Conservation (phyloP, 2,888 invertebrate genomes). For the Agonopterix arenella region DNA sequence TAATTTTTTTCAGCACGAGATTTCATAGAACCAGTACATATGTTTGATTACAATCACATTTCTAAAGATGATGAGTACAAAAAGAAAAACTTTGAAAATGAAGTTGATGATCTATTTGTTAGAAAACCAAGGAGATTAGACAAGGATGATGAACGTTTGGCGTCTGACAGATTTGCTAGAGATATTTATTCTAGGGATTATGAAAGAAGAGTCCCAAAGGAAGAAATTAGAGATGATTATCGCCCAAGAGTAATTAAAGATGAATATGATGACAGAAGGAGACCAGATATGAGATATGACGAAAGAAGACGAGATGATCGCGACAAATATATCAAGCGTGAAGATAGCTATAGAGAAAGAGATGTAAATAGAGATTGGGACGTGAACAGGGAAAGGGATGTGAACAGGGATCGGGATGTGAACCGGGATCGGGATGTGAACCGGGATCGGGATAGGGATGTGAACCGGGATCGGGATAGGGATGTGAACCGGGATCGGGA, state of each 20-base stretch:
- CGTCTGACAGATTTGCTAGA: slow-evolving; percentile 28
- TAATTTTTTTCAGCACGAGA: slow-evolving; percentile 59
- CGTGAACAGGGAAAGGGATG: slow-evolving; percentile 18
- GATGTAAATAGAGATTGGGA: slow-evolving; percentile 22
- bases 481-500: neutral
- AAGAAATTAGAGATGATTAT: slow-evolving; percentile 8
- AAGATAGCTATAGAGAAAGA: slow-evolving; percentile 27
- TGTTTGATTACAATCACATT: slow-evolving; percentile 84
- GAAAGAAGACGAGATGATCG: slow-evolving; percentile 38
- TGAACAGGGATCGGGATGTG: neutral
- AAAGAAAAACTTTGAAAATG: slow-evolving; percentile 52
- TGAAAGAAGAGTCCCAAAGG: slow-evolving; percentile 23
- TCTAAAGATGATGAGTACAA: slow-evolving; percentile 59
- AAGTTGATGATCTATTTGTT: slow-evolving; percentile 50
- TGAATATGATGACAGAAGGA: slow-evolving; percentile 24
- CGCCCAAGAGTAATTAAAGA: slow-evolving; percentile 16
- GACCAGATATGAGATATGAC: slow-evolving; percentile 27
- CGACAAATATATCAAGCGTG: slow-evolving; percentile 25
- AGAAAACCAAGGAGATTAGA: slow-evolving; percentile 39
- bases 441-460: slow-evolving; percentile 29
- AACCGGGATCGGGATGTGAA: too few relatives aligned
- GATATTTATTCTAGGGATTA: slow-evolving; percentile 20
- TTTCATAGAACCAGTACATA: slow-evolving; percentile 79
- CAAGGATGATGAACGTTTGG: slow-evolving; percentile 9
- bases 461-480: slow-evolving; percentile 25